phyloP scores from a whole-genome alignment of 2,797 vertebrate species.

The Sylvilagus floridanus region DNA sequence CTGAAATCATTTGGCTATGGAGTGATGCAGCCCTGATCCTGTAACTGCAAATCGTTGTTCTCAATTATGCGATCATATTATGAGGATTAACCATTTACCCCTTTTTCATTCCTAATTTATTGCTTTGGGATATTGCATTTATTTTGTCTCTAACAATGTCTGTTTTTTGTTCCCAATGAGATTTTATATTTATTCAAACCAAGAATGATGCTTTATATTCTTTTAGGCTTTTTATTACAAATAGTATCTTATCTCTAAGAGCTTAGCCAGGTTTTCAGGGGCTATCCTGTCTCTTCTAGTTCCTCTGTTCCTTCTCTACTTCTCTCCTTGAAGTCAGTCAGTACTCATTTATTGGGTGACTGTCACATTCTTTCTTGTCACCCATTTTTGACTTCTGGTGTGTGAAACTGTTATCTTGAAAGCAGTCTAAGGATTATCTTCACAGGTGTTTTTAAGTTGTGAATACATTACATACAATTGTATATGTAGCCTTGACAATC shows the following conservation, averaged over 20 bases:
- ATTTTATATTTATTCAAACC: slow-evolving; percentile 10
- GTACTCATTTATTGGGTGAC: slow-evolving; percentile 10
- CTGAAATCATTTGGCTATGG: neutral
- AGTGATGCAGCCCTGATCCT: neutral
- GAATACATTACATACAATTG: neutral
- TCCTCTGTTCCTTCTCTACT: neutral
- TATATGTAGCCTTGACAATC: neutral
- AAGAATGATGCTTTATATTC: slow-evolving; percentile 3
- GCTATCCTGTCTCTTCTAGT: neutral
- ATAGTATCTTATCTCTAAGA: neutral
- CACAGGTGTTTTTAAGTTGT: neutral
- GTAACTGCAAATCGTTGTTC: neutral
- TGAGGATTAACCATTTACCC: neutral
- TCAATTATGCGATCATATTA: neutral
- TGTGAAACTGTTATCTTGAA: neutral
- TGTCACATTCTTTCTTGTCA: slow-evolving; percentile 11
- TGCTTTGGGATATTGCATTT: neutral
- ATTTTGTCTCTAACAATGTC: neutral
- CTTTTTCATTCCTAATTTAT: slow-evolving; percentile 34
- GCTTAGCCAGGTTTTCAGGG: neutral
- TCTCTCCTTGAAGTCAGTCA: slow-evolving; percentile 9
- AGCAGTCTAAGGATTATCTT: neutral
- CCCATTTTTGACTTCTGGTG: neutral
- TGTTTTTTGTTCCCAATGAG: neutral
- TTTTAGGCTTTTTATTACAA: slow-evolving; percentile 21